These are phyloP conservation scores for Tympanuchus pallidicinctus DNA, from an alignment of 2,113 vertebrate genomes.

Conservation along the genomic window DNA sequence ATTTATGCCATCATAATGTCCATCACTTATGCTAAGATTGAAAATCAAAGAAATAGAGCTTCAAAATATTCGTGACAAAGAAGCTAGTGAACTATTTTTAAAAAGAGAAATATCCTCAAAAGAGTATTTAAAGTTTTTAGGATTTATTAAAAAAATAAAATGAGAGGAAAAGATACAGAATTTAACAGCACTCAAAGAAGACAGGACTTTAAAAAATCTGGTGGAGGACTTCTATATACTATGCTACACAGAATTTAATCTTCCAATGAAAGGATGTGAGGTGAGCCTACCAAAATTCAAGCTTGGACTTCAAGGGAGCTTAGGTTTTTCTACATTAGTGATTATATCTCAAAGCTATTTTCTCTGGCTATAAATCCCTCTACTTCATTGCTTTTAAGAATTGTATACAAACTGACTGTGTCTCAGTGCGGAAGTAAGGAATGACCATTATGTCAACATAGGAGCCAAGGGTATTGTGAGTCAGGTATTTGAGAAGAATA, in stretches of 20 bases:
- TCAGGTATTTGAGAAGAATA: not conserved
- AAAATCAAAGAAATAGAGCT: not conserved
- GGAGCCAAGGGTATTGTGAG: not conserved
- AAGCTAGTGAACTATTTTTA: not conserved
- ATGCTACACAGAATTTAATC: constrained; percentile 14
- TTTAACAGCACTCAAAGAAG: not conserved
- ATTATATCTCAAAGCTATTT: constrained; percentile 19
- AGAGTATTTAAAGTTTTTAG: not conserved
- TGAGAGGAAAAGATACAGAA: not conserved
- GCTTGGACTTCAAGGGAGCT: not conserved
- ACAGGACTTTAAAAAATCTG: not conserved
- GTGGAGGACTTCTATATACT: not conserved
- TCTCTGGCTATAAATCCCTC: not conserved
- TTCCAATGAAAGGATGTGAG: not conserved
- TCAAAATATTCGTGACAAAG: not conserved
- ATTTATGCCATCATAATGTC: not conserved
- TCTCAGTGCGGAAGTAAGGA: not conserved
- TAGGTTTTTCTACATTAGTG: not conserved
- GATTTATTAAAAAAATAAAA: not conserved
- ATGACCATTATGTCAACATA: not conserved
- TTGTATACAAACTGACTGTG: not conserved
- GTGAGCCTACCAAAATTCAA: constrained; percentile 6
- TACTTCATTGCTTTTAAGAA: not conserved
- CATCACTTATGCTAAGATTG: not conserved
- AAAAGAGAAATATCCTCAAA: not conserved